Percentiles rank a stretch among this genome's conserved stretches.
Evolutionary conservation across 1,140 invertebrate genomes (phyloP).

Genomic region (Theocolax elegans): DNA sequence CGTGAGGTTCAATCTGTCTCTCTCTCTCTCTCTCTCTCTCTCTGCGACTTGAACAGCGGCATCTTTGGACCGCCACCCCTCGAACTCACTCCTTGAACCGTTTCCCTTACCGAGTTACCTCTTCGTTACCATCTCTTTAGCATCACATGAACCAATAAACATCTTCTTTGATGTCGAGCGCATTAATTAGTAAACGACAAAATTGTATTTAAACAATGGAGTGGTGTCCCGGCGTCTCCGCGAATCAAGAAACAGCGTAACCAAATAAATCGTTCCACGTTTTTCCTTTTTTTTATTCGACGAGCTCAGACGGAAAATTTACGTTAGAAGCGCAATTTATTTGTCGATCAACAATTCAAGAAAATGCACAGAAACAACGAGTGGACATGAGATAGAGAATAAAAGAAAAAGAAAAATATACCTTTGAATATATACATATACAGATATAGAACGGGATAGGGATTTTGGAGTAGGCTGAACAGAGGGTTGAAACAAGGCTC

Average conservation of each 20-base stretch:
- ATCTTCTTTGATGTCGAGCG: conserved; percentile 69
- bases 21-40: background rate
- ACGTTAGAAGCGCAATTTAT: too few species aligned
- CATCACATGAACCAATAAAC: conserved; percentile 70
- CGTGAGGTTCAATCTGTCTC: background rate
- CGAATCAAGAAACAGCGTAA: background rate
- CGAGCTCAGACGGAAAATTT: too few species aligned
- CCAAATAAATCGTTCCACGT: background rate
- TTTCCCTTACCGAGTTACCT: conserved; percentile 62
- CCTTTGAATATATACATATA: background rate
- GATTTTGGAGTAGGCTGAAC: too few species aligned
- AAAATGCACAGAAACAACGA: too few species aligned
- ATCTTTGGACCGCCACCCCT: conserved; percentile 44
- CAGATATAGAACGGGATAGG: too few species aligned
- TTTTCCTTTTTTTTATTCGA: background rate
- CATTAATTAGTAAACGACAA: conserved; percentile 71
- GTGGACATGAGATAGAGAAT: background rate
- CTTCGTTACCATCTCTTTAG: conserved; percentile 69
- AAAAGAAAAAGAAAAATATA: background rate
- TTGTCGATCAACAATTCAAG: too few species aligned
- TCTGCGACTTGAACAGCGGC: background rate
- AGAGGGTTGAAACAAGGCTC: background rate
- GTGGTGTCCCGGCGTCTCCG: background rate
- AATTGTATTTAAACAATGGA: conserved; percentile 70
- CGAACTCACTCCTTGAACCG: conserved; percentile 58